A percentile compares a stretch with the other conserved stretches of the same genome.
Evolutionary conservation across 2,888 invertebrate genomes (phyloP).

Genomic region (Lumbricus terrestris): DNA sequence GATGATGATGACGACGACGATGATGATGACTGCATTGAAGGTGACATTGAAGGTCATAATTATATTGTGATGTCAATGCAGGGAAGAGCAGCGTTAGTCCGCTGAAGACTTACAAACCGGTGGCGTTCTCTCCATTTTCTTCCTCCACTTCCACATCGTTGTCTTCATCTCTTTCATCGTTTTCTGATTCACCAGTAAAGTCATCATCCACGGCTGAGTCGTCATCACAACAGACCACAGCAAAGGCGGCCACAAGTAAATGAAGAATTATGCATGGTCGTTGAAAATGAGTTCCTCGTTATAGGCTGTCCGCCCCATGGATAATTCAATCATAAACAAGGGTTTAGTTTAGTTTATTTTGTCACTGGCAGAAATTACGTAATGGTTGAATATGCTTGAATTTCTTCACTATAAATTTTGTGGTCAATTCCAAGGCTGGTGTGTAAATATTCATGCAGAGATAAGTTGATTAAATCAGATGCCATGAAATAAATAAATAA

Average conservation of each 20-base stretch:
- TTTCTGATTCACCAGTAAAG: neutral
- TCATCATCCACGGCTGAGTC: neutral
- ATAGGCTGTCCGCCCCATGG: too few species aligned
- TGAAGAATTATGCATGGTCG: neutral
- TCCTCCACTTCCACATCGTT: neutral
- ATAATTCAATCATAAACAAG: too few species aligned
- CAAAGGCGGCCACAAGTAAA: neutral
- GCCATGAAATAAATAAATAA: too few species aligned
- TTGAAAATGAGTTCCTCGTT: too few species aligned
- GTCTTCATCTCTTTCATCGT: neutral
- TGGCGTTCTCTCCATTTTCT: neutral
- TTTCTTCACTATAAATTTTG: neutral
- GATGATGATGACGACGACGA: too few species aligned
- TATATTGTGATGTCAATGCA: neutral
- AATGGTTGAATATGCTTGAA: neutral
- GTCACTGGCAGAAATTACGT: too few species aligned
- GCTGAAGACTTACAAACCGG: neutral
- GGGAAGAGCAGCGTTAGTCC: conserved; percentile 6
- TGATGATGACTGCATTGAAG: too few species aligned
- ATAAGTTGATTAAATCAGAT: neutral
- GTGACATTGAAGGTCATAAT: neutral
- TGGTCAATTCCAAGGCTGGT: neutral
- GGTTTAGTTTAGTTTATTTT: too few species aligned
- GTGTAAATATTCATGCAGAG: neutral
- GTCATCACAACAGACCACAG: neutral